Base-by-base conservation (phyloP, 2,888 invertebrate species). In the Eurytoma californica region DNA sequence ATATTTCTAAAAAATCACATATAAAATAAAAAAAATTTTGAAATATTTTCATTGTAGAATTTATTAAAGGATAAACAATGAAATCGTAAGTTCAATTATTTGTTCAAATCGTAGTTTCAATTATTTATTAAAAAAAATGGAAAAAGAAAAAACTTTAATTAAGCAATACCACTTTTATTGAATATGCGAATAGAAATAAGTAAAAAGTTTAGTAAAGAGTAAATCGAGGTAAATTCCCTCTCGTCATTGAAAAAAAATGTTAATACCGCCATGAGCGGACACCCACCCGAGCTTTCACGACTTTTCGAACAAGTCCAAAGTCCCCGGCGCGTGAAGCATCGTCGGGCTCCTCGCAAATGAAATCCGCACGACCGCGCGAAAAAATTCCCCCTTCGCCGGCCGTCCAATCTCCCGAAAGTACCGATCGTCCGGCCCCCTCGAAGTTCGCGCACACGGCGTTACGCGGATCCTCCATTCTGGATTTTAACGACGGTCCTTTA, bases 401-500 rank as follows among this genome's bases (percentile, higher is more conserved):
- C 57, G 24, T 24, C 24, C 24, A 24, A 24, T 24, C 24, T 24
- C 1, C 24, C 24, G 24, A 24, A 24, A 24, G 24, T 67, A 55
- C 20, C 39, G 39, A 28, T 60, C 58, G 49, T 72, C 53, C 60
- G 70, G 1, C 49, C 18, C 14, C 47, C 13, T 18, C 47, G 28
- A 78, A 73, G 73, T 78, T 78, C 61, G 63, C 67, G 63, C 51
- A 5, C 67, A n/a, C 61, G 60, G 39, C 57, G 51, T 30, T 12
- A 9, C 3, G 3, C 30, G 53, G 66, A 20, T 30, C 20, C 30
- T 13, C 58, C 4, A 5, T 28, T 60, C 69, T 63, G 49, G 63
- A 70, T 63, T 83, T 84, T 84, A 85, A 85, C 82, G 82, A 83
- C 73, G 78, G 77, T 73, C 75, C 84, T 83, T 84, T 84, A 83